phyloP scores from a whole-genome alignment of 2,888 invertebrate genomes.

The Heliconius ismenius region DNA sequence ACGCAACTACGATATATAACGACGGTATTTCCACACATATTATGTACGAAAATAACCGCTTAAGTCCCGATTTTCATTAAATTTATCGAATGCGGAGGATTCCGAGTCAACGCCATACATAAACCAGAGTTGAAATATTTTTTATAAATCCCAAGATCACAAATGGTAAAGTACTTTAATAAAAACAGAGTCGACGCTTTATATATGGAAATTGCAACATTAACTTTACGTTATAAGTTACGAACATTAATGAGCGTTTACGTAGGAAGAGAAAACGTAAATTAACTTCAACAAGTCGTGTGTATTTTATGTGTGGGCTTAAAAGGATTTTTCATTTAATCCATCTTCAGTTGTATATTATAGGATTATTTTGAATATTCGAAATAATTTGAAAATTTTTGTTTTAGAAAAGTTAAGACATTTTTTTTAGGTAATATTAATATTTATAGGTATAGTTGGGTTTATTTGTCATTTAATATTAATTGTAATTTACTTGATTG shows the following conservation, averaged over 20 bases:
- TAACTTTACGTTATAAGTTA: slow-evolving; percentile 36
- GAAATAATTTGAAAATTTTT: background rate
- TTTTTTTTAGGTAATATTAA: too few relatives aligned
- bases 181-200: slow-evolving; percentile 28
- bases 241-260: slow-evolving; percentile 36
- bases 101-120: slow-evolving; percentile 28
- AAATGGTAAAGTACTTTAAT: slow-evolving; percentile 33
- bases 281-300: slow-evolving; percentile 26
- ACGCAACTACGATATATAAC: background rate
- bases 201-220: slow-evolving; percentile 37
- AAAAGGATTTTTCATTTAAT: slow-evolving; percentile 4
- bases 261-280: slow-evolving; percentile 33
- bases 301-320: slow-evolving; percentile 13
- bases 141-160: slow-evolving; percentile 33
- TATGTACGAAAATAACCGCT: background rate
- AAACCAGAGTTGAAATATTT: slow-evolving; percentile 38
- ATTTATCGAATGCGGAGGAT: slow-evolving; percentile 13
- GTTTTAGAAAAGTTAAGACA: too few relatives aligned
- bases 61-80: slow-evolving; percentile 1
- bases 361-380: background rate
- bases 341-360: background rate
- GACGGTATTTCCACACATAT: background rate
- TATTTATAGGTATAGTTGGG: too few relatives aligned
- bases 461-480: too few relatives aligned
- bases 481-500: too few relatives aligned